These are phyloP conservation scores for Hyphantria cunea DNA, from an alignment of 1,140 invertebrate species.

Conservation along the genomic window DNA sequence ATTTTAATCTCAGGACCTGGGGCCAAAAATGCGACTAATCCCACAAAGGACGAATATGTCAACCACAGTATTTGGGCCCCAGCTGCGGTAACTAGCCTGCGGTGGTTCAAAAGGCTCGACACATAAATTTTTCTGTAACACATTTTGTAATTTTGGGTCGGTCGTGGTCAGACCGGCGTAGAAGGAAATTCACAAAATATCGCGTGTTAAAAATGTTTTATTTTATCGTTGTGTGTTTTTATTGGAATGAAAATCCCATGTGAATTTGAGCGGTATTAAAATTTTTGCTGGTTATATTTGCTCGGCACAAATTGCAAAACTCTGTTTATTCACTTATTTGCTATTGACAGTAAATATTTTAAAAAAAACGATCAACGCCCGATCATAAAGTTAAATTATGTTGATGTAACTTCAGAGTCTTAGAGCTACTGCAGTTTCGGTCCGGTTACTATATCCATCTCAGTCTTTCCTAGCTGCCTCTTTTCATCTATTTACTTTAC, in stretches of 20 bases:
- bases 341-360: too few species aligned
- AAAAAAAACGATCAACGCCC: too few species aligned
- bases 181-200: slow-evolving; percentile 5
- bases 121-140: slow-evolving; percentile 24
- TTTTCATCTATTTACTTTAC: too few species aligned
- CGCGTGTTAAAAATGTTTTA: not conserved
- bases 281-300: not conserved
- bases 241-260: not conserved
- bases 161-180: not conserved
- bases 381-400: too few species aligned
- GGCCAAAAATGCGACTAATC: slow-evolving; percentile 4
- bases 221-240: not conserved
- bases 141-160: slow-evolving; percentile 7
- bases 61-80: slow-evolving; percentile 11
- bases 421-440: too few species aligned
- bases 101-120: slow-evolving; percentile 12
- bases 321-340: too few species aligned
- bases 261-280: not conserved
- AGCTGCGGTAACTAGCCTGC: slow-evolving; percentile 2
- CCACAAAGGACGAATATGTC: slow-evolving; percentile 6
- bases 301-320: not conserved
- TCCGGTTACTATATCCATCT: too few species aligned
- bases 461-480: too few species aligned
- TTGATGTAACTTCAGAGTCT: too few species aligned
- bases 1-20: too few species aligned